Evolutionary conservation across 2,797 vertebrate genomes (phyloP), one percentile per base, ranked within the genome.

Genomic region (Cyprinella venusta): DNA sequence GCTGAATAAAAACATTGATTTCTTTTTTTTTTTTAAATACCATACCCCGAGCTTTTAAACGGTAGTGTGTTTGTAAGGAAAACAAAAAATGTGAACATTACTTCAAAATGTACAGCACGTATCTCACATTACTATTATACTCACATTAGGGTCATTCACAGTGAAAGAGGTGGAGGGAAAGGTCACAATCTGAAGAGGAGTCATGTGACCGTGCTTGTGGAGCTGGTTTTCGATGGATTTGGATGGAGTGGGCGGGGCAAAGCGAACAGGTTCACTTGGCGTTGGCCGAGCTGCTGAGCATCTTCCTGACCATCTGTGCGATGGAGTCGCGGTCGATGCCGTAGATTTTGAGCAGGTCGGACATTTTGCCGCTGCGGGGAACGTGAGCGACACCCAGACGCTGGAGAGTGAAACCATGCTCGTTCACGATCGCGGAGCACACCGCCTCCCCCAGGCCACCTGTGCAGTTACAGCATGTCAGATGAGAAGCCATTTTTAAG

Each of bases 371-470:
- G 0, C 95, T 97, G 81, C 95, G 94, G 1, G 96, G 95, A 36
- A 96, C 92, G 0, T 93, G 93, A 80, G 90, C 83, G 19, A 97
- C 95, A 0, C 96, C 96, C 90, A 97, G 86, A 76, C 94, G 94
- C 21, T 84, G 89, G 76, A 96, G 89, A 0, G 87, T 92, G 88
- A 96, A 65, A 0, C 93, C 92, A 0, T 94, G 92, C 84, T 96
- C 95, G 0, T 95, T 94, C 84, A 95, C 86, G 0, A 96, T 86
- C 0, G 93, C 94, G 0, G 94, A 90, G 0, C 91, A 92, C 78
- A 97, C 94, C 0, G 95, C 95, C 81, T 96, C 96, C 3, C 96
- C 96, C 16, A 97, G 93, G 89, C 96, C 96, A 83, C 96, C 96
- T 96, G 82, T 0, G 15, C 40, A 80, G 88, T 84, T 85, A 50